These are phyloP conservation scores for Telmatochromis sp. DNA, from an alignment of 2,113 vertebrate species.

Conservation along the genomic window DNA sequence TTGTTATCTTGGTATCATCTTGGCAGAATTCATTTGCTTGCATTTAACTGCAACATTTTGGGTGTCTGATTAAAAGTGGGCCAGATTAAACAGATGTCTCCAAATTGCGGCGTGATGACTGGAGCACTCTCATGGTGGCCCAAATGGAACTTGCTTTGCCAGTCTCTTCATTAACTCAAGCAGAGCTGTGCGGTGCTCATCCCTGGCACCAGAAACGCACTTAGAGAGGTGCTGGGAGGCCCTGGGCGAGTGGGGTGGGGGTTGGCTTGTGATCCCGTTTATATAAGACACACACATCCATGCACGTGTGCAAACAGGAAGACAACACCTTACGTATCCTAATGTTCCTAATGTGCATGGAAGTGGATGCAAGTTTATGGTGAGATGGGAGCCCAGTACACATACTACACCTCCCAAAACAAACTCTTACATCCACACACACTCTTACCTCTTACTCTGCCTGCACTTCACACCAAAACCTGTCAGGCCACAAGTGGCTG, in stretches of 20 bases:
- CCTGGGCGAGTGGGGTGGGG: background rate
- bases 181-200: background rate
- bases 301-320: background rate
- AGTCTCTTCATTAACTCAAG: slow-evolving; percentile 17
- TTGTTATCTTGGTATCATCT: background rate
- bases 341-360: background rate
- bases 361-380: background rate
- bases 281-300: background rate
- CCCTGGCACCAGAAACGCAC: background rate
- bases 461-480: slow-evolving; percentile 14
- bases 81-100: slow-evolving; percentile 9
- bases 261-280: background rate
- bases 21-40: background rate
- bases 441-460: background rate
- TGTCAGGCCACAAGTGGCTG: slow-evolving; percentile 28
- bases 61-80: background rate
- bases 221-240: background rate
- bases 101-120: background rate
- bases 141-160: background rate
- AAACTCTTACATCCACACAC: background rate
- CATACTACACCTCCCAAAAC: background rate
- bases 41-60: background rate
- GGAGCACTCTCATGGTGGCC: background rate
- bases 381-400: background rate
- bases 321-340: background rate